phyloP scores from a whole-genome alignment of 2,888 invertebrate genomes.

The Drosophila setosimentum region DNA sequence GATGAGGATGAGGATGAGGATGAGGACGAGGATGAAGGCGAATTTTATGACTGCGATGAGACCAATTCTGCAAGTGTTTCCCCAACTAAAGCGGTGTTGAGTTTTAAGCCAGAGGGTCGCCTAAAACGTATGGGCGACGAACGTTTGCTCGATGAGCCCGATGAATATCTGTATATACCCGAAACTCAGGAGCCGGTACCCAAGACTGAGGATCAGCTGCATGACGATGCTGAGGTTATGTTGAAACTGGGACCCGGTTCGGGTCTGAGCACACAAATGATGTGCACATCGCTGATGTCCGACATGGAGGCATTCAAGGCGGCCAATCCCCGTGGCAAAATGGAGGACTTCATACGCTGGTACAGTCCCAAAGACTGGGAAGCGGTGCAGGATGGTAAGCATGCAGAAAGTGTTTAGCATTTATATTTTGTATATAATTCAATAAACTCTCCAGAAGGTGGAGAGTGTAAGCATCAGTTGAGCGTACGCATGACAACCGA shows the following conservation, averaged over 20 bases:
- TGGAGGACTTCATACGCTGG: slow-evolving; percentile 99
- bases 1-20: slow-evolving; percentile 41
- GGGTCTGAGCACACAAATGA: slow-evolving; percentile 93
- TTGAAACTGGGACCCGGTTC: slow-evolving; percentile 94
- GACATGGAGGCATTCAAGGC: slow-evolving; percentile 99
- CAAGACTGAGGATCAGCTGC: slow-evolving; percentile 98
- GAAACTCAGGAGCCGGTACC: slow-evolving; percentile 96
- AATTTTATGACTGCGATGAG: slow-evolving; percentile 93
- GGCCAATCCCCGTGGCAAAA: slow-evolving; percentile 95
- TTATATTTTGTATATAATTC: no score
- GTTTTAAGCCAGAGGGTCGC: slow-evolving; percentile 88
- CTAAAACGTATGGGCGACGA: slow-evolving; percentile 89
- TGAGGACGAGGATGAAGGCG: slow-evolving; percentile 86
- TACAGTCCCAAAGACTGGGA: slow-evolving; percentile 99
- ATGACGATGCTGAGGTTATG: slow-evolving; percentile 96
- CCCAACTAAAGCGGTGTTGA: slow-evolving; percentile 84
- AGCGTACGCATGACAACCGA: slow-evolving; percentile 95
- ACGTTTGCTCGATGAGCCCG: slow-evolving; percentile 88
- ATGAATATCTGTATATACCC: slow-evolving; percentile 92
- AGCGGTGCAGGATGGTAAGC: slow-evolving; percentile 85
- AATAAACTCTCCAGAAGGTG: slow-evolving; percentile 53
- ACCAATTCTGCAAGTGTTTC: slow-evolving; percentile 63
- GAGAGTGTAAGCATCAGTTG: slow-evolving; percentile 87
- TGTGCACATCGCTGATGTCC: slow-evolving; percentile 96
- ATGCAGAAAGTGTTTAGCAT: not conserved